Evolutionary conservation across 2,113 vertebrate species (phyloP).

Genomic region (Proterorhinus semilunaris): DNA sequence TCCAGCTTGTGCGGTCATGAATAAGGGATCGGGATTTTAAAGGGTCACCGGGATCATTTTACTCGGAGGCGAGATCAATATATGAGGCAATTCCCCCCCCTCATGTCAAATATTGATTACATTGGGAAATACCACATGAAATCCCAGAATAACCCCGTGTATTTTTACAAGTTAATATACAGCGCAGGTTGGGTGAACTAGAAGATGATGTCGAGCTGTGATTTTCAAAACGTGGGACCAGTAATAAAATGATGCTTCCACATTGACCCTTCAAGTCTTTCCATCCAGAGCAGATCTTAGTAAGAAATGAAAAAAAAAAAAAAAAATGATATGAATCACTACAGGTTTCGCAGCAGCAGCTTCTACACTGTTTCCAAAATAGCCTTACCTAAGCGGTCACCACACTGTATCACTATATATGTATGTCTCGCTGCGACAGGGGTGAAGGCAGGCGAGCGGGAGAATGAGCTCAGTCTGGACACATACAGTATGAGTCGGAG

Average conservation of each 20-base stretch:
- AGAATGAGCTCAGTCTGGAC: conserved; percentile 27
- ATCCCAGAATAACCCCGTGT: neutral
- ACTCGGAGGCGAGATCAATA: conserved; percentile 3
- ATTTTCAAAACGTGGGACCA: neutral
- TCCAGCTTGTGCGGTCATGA: neutral
- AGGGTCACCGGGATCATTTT: conserved; percentile 8
- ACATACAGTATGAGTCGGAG: conserved; percentile 59
- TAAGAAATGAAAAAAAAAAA: neutral
- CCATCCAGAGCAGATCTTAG: too few species aligned
- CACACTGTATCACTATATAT: conserved; percentile 45
- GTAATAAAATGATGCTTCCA: too few species aligned
- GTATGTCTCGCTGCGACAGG: conserved; percentile 35
- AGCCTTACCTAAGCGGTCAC: conserved; percentile 22
- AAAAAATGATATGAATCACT: neutral
- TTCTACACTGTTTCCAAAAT: conserved; percentile 30
- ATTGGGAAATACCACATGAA: neutral
- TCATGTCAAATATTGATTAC: conserved; percentile 9
- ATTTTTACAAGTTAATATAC: neutral
- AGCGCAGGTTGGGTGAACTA: neutral
- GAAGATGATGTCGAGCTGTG: neutral
- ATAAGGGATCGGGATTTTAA: conserved; percentile 7
- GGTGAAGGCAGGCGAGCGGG: conserved; percentile 7
- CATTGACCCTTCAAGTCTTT: too few species aligned
- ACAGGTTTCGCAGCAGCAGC: too few species aligned
- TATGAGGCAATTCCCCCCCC: neutral